Conservation (phyloP, 2,113 vertebrate species). For the Indicator indicator region DNA sequence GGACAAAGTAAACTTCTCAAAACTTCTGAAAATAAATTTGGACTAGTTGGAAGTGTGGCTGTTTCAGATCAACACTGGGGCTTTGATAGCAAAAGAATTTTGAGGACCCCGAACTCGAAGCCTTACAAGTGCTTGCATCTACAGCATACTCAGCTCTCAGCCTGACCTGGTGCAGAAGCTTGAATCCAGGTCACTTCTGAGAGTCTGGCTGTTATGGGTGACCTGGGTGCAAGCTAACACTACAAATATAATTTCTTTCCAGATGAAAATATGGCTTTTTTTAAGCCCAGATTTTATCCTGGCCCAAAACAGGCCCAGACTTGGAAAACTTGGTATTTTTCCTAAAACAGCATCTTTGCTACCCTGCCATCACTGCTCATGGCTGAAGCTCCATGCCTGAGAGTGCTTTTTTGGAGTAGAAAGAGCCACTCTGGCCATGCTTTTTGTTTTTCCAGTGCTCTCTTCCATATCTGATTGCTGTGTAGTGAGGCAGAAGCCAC, state of each 20-base stretch:
- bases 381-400: not conserved
- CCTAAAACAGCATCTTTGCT: not conserved
- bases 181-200: not conserved
- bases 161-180: accelerated
- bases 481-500: not conserved
- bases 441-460: not conserved
- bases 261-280: not conserved
- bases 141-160: not conserved
- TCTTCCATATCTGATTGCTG: not conserved
- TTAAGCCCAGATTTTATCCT: not conserved
- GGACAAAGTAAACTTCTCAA: not conserved
- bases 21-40: not conserved
- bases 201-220: not conserved
- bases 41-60: not conserved
- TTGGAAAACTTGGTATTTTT: not conserved
- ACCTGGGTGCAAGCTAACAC: not conserved
- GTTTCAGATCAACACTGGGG: not conserved
- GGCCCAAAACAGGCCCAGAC: not conserved
- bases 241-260: not conserved
- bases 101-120: not conserved
- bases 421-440: not conserved
- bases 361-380: not conserved
- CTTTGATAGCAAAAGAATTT: not conserved
- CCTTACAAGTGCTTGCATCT: not conserved
- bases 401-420: slow-evolving; percentile 1